Conservation (phyloP, 2,888 invertebrate genomes). For the Lasioglossum morio region DNA sequence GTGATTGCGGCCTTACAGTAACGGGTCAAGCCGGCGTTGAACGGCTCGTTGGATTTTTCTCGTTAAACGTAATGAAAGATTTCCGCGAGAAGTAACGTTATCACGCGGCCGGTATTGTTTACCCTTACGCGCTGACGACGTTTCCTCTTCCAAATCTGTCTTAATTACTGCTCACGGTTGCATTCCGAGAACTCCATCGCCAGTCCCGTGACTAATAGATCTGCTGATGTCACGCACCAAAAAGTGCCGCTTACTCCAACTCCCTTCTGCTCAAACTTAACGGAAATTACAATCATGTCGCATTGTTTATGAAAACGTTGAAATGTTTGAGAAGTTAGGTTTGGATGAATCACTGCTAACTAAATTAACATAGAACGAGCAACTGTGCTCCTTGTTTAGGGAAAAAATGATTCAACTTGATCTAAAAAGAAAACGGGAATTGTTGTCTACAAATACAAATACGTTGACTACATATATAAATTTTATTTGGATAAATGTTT, state of each 20-base stretch:
- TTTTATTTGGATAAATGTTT: too few species aligned
- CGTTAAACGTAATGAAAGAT: slow-evolving; percentile 59
- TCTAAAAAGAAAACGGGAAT: too few species aligned
- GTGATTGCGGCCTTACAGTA: neutral
- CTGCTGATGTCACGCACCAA: slow-evolving; percentile 71
- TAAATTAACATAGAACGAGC: too few species aligned
- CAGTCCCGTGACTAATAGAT: slow-evolving; percentile 67
- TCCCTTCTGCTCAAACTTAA: slow-evolving; percentile 22
- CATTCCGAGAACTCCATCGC: slow-evolving; percentile 37
- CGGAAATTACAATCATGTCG: neutral
- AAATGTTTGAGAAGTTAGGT: neutral
- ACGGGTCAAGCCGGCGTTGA: slow-evolving; percentile 13
- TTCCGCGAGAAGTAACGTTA: slow-evolving; percentile 41
- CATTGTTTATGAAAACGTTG: neutral
- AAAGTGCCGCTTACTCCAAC: slow-evolving; percentile 42
- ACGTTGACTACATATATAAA: too few species aligned
- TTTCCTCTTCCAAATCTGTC: slow-evolving; percentile 52
- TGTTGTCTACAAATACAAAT: too few species aligned
- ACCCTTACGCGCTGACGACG: slow-evolving; percentile 45
- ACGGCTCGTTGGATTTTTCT: slow-evolving; percentile 51
- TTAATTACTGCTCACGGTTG: slow-evolving; percentile 58
- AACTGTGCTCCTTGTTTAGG: too few species aligned
- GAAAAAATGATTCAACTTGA: too few species aligned
- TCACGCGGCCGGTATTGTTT: slow-evolving; percentile 31
- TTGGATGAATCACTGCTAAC: too few species aligned